Evolutionary conservation across 2,113 vertebrate species (phyloP), one percentile per base, ranked within the genome.

Genomic region (Sorex araneus): DNA sequence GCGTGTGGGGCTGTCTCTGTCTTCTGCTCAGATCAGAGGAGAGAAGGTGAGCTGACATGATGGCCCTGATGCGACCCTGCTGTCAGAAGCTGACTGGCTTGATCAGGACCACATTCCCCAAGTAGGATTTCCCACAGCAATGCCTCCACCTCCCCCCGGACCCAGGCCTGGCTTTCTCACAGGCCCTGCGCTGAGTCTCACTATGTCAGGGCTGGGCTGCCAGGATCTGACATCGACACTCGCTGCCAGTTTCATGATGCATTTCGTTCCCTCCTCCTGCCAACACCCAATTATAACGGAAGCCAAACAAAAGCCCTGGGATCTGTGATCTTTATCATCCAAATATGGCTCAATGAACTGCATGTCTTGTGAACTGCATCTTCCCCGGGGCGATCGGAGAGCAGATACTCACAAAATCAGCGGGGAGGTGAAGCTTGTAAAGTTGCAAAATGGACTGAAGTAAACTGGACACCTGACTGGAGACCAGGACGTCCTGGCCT

Each of bases 401-500:
- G 75, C 25, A 77, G 57, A 90, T 84, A 98, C 99, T 98, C 97
- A 99, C 99, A 40, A 98, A 99, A 82, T 98, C 98, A 47, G 99
- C 98, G 36, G 98, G 97, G 47, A 98, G 96, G 6, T 98, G 98
- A 81, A 99, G 98, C 84, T 98, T 98, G 77, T 98, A 97, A 78
- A 99, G 98, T 95, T 99, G 98, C 74, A 98, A 95, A 75, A 98
- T 97, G 81, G 98, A 99, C 57, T 98, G 98, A 36, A 99, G 97
- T 78, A 99, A 97, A 94, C 94, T 97, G 95, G 98, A 98, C 89
- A 99, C 98, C 96, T 99, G 98, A 96, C 97, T 98, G 0, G 99
- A 99, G 54, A 99, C 98, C 93, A 99, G 90, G 74, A 98, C 98
- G 2, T 99, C 99, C 78, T 98, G 98, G 94, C 98, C 98, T 32